Evolutionary conservation across 30 jellyfish, hydroid and myxozoan genomes (phyloP).

Genomic region (Phacellophora camtschatica): DNA sequence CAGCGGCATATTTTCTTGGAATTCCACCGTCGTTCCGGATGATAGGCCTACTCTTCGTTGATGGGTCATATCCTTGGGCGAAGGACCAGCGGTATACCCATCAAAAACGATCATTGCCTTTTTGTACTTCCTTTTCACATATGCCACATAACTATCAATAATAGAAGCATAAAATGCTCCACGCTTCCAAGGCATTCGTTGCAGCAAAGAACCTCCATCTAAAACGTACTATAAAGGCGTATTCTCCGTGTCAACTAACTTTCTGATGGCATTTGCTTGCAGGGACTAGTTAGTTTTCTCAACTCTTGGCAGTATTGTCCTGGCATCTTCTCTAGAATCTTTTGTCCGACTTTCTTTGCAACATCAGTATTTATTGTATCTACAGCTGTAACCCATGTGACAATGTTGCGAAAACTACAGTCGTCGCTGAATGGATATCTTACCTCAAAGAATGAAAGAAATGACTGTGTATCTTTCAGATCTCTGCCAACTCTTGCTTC

Average conservation of each 20-base stretch:
- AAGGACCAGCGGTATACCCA: background rate
- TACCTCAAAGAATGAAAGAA: constrained; percentile 21
- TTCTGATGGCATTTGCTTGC: constrained; percentile 5
- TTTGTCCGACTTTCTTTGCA: background rate
- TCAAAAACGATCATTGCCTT: no score
- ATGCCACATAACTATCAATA: no score
- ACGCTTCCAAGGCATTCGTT: constrained; percentile 15
- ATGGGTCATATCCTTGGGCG: constrained; percentile 28
- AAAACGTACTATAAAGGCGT: constrained; percentile 25
- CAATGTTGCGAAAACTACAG: background rate
- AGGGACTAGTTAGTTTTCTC: constrained; percentile 31
- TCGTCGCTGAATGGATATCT: background rate
- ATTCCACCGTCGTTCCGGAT: constrained; percentile 14
- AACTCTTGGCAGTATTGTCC: background rate
- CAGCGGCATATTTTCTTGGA: constrained; percentile 18
- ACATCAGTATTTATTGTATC: background rate
- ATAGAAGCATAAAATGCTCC: no score
- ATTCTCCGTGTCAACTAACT: constrained; percentile 3
- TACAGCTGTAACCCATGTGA: background rate
- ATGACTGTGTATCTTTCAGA: constrained; percentile 10
- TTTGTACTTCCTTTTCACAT: background rate
- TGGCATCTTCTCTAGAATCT: no score
- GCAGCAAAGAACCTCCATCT: constrained; percentile 49
- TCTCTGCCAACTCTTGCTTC: constrained; percentile 23
- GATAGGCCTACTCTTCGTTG: constrained; percentile 18